These are phyloP conservation scores for Leptinotarsa peninsularis DNA, from an alignment of 2,888 invertebrate species.

Conservation along the genomic window DNA sequence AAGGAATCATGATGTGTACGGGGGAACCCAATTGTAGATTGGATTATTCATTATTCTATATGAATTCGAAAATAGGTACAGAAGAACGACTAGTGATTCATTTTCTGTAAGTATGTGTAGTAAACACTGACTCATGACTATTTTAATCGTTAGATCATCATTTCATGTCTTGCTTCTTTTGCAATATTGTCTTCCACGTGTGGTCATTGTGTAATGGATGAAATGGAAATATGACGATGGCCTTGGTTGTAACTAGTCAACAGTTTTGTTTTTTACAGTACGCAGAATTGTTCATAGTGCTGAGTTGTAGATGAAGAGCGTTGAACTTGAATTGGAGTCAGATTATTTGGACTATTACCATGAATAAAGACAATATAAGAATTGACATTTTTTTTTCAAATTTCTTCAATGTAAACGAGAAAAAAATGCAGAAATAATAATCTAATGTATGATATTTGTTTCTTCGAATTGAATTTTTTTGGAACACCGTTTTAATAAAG, in stretches of 20 bases:
- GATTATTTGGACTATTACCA: too few relatives aligned
- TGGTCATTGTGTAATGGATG: background rate
- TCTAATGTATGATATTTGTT: too few relatives aligned
- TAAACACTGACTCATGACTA: slow-evolving; percentile 3
- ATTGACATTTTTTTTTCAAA: background rate
- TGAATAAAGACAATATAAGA: background rate
- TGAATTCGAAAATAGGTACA: background rate
- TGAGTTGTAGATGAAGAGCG: background rate
- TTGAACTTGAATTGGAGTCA: background rate
- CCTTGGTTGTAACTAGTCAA: slow-evolving; percentile 1
- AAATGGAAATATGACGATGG: background rate
- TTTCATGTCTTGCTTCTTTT: background rate
- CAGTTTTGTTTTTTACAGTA: background rate
- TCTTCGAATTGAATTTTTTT: too few relatives aligned
- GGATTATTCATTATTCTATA: slow-evolving; percentile 4
- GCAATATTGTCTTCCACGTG: slow-evolving; percentile 4
- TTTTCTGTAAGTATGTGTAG: slow-evolving; percentile 1
- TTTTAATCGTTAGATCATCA: slow-evolving; percentile 6
- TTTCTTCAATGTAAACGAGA: too few relatives aligned
- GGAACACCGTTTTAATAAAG: too few relatives aligned
- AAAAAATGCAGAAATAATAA: too few relatives aligned
- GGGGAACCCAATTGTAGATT: background rate
- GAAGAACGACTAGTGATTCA: slow-evolving; percentile 9
- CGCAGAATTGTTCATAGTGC: background rate
- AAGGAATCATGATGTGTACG: slow-evolving; percentile 2